phyloP scores from a whole-genome alignment of 2,888 invertebrate species.

The Nysson spinosus region DNA sequence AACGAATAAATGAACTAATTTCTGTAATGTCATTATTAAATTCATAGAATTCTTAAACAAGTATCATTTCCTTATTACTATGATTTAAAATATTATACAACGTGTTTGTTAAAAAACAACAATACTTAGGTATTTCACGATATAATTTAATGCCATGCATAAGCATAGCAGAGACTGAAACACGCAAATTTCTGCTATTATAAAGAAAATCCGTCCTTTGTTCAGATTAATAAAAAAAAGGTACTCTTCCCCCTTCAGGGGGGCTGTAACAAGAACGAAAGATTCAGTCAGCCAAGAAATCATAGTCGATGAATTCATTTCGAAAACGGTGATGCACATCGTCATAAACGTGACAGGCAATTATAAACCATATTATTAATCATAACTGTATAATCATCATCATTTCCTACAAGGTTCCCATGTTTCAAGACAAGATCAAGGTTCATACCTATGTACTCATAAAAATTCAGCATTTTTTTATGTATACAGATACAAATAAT shows the following conservation, averaged over 20 bases:
- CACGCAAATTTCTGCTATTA: background rate
- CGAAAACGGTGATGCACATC: background rate
- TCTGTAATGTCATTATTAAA: too few relatives aligned
- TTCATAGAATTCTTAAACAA: too few relatives aligned
- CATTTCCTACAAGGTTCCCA: too few relatives aligned
- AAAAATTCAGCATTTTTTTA: constrained; percentile 22
- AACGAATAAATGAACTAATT: too few relatives aligned
- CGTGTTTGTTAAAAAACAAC: background rate
- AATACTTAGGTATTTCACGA: background rate
- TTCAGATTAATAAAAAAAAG: constrained; percentile 34
- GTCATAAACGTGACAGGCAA: too few relatives aligned
- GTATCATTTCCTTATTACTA: too few relatives aligned
- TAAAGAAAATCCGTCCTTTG: constrained; percentile 50
- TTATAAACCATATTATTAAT: too few relatives aligned
- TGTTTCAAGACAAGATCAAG: constrained; percentile 11
- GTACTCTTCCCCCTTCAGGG: constrained; percentile 38
- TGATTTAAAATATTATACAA: background rate
- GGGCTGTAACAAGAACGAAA: constrained; percentile 4
- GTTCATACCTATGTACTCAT: constrained; percentile 27
- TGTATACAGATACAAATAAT: constrained; percentile 20
- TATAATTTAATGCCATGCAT: background rate
- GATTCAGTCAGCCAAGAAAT: constrained; percentile 2
- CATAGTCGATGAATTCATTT: background rate
- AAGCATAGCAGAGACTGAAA: constrained; percentile 1
- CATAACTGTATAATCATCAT: too few relatives aligned